Evolutionary conservation across 2,888 invertebrate species (phyloP).

Genomic region (Habrosyne pyritoides): DNA sequence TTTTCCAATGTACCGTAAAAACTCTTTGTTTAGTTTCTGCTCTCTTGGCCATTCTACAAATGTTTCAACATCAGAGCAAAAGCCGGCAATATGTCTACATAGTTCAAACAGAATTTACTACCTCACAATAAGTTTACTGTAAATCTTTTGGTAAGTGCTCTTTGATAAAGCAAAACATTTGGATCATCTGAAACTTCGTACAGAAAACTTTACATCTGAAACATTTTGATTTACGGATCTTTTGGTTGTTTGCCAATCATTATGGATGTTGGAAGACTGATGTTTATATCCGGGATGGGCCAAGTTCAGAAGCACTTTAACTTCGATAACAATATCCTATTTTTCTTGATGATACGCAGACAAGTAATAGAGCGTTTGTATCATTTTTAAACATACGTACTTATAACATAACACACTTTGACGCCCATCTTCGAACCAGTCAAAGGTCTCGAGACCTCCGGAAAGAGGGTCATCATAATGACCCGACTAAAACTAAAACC

Average conservation of each 20-base stretch:
- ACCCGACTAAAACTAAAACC: no score
- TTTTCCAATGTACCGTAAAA: not conserved
- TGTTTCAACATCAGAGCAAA: not conserved
- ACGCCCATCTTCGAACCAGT: no score
- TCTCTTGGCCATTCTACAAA: not conserved
- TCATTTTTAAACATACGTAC: no score
- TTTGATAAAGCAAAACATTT: not conserved
- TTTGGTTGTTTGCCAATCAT: not conserved
- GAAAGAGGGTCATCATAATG: no score
- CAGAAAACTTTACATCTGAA: not conserved
- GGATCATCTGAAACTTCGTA: not conserved
- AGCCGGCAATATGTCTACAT: not conserved
- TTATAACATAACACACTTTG: no score
- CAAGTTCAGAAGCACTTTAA: not conserved
- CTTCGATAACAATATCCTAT: not conserved
- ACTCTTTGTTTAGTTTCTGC: not conserved
- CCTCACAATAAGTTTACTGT: not conserved
- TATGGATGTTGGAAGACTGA: not conserved
- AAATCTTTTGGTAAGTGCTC: not conserved
- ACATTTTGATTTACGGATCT: not conserved
- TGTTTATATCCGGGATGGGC: not conserved
- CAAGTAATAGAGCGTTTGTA: no score
- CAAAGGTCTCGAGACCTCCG: no score
- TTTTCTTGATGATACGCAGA: not conserved
- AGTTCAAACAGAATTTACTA: not conserved